Percentiles rank a stretch among this genome's conserved stretches.
Evolutionary conservation across 2,888 invertebrate genomes (phyloP).

Genomic region (Timema cristinae): DNA sequence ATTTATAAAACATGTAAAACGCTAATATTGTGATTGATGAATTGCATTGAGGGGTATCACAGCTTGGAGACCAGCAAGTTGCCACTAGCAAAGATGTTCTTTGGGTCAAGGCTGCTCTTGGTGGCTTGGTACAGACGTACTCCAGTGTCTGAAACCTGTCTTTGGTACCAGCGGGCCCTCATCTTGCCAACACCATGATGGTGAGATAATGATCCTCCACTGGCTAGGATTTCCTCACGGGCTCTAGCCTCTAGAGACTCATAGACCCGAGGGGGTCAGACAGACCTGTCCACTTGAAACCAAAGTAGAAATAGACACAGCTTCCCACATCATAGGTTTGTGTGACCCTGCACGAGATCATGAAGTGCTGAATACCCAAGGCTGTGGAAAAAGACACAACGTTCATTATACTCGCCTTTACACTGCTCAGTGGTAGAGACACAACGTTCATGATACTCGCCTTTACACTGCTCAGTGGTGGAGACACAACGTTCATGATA

Average conservation of each 20-base stretch:
- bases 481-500: too few species aligned
- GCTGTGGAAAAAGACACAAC: conserved; percentile 33
- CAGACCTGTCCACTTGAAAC: conserved; percentile 61
- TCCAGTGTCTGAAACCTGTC: conserved; percentile 80
- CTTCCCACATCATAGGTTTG: conserved; percentile 98
- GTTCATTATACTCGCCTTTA: neutral
- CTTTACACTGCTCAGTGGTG: conserved; percentile 52
- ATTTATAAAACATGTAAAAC: too few species aligned
- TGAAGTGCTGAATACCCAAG: conserved; percentile 56
- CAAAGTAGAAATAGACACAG: conserved; percentile 94
- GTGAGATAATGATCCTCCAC: conserved; percentile 90
- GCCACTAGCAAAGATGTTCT: conserved; percentile 87
- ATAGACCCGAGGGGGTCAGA: conserved; percentile 72
- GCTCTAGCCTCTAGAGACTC: conserved; percentile 85
- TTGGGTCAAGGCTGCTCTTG: conserved; percentile 85
- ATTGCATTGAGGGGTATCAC: neutral
- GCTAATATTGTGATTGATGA: too few species aligned
- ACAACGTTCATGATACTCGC: too few species aligned
- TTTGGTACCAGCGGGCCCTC: conserved; percentile 79
- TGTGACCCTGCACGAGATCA: conserved; percentile 81
- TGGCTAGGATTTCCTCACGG: conserved; percentile 85
- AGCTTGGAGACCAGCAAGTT: conserved; percentile 56
- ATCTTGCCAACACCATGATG: conserved; percentile 96
- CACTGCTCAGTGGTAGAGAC: too few species aligned
- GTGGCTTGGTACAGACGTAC: conserved; percentile 72